phyloP scores from a whole-genome alignment of 2,113 vertebrate species.

The Myotis brandtii region DNA sequence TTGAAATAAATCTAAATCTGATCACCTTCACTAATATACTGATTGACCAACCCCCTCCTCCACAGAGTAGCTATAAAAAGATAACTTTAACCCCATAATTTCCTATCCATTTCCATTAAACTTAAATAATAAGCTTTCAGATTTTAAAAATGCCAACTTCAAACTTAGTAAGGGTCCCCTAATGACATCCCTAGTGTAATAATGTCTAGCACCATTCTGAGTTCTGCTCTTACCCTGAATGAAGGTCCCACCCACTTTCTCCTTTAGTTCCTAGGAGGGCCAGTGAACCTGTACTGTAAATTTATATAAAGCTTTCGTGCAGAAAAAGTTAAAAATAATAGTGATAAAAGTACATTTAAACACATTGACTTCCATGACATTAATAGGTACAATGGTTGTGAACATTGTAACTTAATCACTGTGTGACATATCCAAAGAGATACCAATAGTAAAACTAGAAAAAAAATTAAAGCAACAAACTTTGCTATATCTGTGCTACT shows the following conservation, averaged over 20 bases:
- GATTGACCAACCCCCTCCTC: neutral
- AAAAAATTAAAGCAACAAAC: neutral
- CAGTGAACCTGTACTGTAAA: neutral
- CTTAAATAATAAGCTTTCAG: neutral
- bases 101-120: neutral
- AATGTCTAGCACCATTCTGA: neutral
- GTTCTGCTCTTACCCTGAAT: neutral
- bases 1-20: neutral
- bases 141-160: neutral
- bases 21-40: neutral
- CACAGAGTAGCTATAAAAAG: neutral
- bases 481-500: neutral
- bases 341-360: neutral
- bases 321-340: constrained; percentile 47
- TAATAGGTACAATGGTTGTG: neutral
- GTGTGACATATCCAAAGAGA: neutral
- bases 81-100: neutral
- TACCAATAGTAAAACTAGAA: neutral
- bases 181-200: neutral
- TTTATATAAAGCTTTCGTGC: neutral
- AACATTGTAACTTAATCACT: neutral
- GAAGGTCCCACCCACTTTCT: neutral
- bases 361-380: neutral
- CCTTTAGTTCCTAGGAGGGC: neutral
- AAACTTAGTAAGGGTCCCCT: neutral